Base-by-base conservation (phyloP, 2,797 vertebrate genomes). In the Eulemur albifrons region DNA sequence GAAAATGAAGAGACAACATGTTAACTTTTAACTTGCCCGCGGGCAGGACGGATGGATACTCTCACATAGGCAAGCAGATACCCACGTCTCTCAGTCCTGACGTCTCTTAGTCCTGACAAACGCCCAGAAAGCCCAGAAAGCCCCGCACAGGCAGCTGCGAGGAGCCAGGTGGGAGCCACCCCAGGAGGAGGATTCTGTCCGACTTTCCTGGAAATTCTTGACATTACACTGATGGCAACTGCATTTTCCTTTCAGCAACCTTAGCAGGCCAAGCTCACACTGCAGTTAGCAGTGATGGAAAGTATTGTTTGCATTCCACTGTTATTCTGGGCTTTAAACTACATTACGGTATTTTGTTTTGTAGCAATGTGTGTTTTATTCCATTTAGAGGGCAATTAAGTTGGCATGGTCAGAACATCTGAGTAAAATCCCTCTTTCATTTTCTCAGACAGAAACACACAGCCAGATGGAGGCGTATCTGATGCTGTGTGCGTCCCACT, bases 181-280 rank as follows among this genome's bases (percentile, higher is more conserved):
- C 40, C 20, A 12, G 12, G 5, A 2, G 30, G 20, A 14, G 11
- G 38, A 1, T 52, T 2, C 11, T 2, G 12, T 20, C 54, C 1
- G 27, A 70, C 8, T 7, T 27, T 83, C 87, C 93, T 65, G 76
- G 87, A 93, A 90, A 77, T 15, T 76, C 61, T 15, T 18, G 32
- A 52, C 7, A 11, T 27, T 20, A 69, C 45, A 20, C 11, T 17
- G 43, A 50, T 9, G 8, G 15, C 5, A 9, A 40, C 11, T 8
- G 48, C 30, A 45, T 13, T 63, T 94, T 69, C 63, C 54, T 57
- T 54, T 43, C 3, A 5, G 77, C 65, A 52, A 2, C 30, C 59
- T 45, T 48, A 80, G 67, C 63, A 30, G 0, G 1, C 45, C 9
- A 48, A 30, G 57, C 54, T 75, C 27, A 32, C 30, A 30, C 1